Evolutionary conservation across 2,888 invertebrate genomes (phyloP).

Genomic region (Hydroisotoma schaefferi): DNA sequence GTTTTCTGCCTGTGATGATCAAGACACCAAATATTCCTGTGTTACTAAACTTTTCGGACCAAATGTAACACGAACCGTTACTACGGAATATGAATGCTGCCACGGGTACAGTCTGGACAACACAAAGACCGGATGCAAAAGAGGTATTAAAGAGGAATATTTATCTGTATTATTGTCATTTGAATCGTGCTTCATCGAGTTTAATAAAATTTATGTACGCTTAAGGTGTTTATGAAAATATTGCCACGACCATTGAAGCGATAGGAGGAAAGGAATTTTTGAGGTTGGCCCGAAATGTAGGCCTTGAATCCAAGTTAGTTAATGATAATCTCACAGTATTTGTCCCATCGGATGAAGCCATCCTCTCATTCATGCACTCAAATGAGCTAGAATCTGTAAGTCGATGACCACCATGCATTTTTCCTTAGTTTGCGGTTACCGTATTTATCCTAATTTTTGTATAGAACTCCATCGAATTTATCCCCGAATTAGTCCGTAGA

Average conservation of each 20-base stretch:
- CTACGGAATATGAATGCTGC: slow-evolving; percentile 66
- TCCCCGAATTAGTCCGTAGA: slow-evolving; percentile 22
- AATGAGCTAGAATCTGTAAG: slow-evolving; percentile 18
- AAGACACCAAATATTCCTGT: slow-evolving; percentile 57
- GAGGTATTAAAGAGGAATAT: slow-evolving; percentile 49
- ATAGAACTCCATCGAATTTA: slow-evolving; percentile 24
- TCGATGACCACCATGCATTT: too few species aligned
- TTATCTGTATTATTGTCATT: slow-evolving; percentile 2
- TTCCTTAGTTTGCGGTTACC: slow-evolving; percentile 4
- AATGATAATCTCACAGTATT: slow-evolving; percentile 58
- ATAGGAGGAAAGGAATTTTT: slow-evolving; percentile 61
- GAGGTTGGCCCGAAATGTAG: slow-evolving; percentile 57
- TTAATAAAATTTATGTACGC: neutral
- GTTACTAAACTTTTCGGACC: slow-evolving; percentile 55
- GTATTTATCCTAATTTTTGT: neutral
- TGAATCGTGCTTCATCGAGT: slow-evolving; percentile 47
- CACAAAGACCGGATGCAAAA: slow-evolving; percentile 55
- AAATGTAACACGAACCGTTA: slow-evolving; percentile 59
- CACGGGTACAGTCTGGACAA: slow-evolving; percentile 60
- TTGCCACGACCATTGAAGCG: slow-evolving; percentile 59
- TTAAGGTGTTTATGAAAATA: slow-evolving; percentile 58
- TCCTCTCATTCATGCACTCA: slow-evolving; percentile 50
- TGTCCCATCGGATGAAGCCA: slow-evolving; percentile 55
- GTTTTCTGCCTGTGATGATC: slow-evolving; percentile 56
- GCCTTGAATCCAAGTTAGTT: slow-evolving; percentile 56